Conservation (phyloP, 2,797 vertebrate species). For the Helarctos malayanus region DNA sequence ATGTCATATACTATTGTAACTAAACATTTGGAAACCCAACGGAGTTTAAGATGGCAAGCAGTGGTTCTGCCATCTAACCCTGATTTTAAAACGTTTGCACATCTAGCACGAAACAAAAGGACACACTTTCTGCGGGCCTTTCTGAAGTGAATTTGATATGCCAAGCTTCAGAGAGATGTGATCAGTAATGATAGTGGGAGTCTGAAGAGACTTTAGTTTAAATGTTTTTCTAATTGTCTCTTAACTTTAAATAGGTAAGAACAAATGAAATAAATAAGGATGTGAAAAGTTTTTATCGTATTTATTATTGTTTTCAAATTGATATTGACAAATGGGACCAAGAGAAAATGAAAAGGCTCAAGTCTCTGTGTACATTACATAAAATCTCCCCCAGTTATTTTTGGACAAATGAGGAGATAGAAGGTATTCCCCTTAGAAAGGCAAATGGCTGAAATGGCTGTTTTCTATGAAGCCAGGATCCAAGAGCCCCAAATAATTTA, state of each 20-base stretch:
- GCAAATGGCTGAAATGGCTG: background rate
- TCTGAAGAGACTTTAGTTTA: background rate
- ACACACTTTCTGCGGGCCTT: background rate
- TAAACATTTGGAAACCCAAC: constrained; percentile 5
- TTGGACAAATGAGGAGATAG: background rate
- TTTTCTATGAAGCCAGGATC: constrained; percentile 34
- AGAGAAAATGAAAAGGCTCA: background rate
- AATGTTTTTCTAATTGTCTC: background rate
- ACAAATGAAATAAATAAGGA: background rate
- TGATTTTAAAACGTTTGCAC: background rate
- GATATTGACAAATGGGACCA: background rate
- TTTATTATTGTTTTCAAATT: background rate
- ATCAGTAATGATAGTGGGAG: background rate
- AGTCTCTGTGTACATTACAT: background rate
- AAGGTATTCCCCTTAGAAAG: background rate
- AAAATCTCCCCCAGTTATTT: background rate
- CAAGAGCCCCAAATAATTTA: constrained; percentile 25
- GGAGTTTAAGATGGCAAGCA: background rate
- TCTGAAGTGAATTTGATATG: background rate
- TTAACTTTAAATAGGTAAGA: background rate
- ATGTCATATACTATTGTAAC: constrained; percentile 1
- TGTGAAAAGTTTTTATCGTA: background rate
- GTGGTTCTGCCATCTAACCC: constrained; percentile 10
- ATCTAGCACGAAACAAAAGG: background rate
- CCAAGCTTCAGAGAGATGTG: background rate